Percentiles rank a stretch among this genome's conserved stretches.
These are phyloP conservation scores for Sinosuthora webbiana DNA, from an alignment of 2,113 vertebrate species.

Conservation along the genomic window DNA sequence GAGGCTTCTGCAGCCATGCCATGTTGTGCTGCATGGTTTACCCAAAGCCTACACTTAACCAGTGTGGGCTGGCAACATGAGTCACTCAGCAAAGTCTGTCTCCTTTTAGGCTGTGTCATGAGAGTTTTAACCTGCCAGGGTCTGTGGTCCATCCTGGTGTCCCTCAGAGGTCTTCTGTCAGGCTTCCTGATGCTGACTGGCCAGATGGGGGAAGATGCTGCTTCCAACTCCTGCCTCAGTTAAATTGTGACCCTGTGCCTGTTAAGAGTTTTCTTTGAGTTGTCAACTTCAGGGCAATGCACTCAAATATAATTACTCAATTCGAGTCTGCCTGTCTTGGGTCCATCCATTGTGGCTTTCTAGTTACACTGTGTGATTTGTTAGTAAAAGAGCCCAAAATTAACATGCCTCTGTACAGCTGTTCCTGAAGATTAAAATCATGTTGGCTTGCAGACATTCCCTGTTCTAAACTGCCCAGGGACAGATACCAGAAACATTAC, in stretches of 20 bases:
- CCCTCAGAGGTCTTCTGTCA: neutral
- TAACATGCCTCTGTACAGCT: neutral
- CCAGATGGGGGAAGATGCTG: neutral
- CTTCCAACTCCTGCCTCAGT: neutral
- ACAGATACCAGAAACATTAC: neutral
- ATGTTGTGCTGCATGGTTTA: neutral
- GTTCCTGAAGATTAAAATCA: neutral
- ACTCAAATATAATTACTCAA: neutral
- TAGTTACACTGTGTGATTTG: neutral
- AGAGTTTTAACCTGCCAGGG: neutral
- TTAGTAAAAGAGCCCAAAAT: neutral
- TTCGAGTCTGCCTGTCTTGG: neutral
- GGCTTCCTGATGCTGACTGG: conserved; percentile 8
- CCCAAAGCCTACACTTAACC: conserved; percentile 30
- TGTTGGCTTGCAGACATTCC: neutral
- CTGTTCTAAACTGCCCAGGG: neutral
- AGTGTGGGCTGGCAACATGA: conserved; percentile 29
- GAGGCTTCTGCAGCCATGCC: neutral
- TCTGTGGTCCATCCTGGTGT: neutral
- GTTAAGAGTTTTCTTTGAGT: neutral
- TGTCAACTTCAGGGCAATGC: neutral
- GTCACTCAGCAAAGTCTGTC: neutral
- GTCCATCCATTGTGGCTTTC: neutral
- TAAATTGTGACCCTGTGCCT: neutral
- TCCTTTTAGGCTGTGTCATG: neutral